phyloP scores from a whole-genome alignment of 2,797 vertebrate species.

The Coendou prehensilis region DNA sequence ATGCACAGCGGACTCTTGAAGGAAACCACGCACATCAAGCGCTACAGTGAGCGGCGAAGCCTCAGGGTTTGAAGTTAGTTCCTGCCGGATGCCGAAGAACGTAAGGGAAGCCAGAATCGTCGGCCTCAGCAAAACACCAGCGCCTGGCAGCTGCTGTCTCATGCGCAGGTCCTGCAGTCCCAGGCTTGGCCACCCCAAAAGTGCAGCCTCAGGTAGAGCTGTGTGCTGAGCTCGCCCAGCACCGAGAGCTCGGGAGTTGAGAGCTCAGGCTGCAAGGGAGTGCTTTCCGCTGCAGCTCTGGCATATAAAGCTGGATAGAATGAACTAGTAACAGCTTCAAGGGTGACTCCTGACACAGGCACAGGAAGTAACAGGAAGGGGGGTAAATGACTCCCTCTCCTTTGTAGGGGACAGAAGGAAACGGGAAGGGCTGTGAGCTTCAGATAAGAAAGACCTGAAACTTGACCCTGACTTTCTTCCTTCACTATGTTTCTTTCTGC shows the following conservation, averaged over 20 bases:
- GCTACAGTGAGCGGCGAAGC: neutral
- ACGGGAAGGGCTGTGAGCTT: neutral
- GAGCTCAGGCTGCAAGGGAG: neutral
- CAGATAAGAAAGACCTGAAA: neutral
- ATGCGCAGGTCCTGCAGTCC: neutral
- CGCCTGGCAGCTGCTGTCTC: accelerated
- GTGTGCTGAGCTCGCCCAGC: neutral
- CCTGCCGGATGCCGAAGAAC: neutral
- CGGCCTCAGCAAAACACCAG: neutral
- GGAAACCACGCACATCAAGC: neutral
- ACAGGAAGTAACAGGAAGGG: neutral
- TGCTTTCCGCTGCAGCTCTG: neutral
- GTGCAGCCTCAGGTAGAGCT: neutral
- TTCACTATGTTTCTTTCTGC: neutral
- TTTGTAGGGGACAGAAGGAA: neutral
- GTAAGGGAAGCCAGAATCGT: neutral
- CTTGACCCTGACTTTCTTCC: neutral
- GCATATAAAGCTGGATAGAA: neutral
- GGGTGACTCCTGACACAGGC: neutral
- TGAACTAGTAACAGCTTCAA: neutral
- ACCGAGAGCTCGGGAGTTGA: neutral
- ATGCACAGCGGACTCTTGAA: neutral
- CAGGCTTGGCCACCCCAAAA: neutral
- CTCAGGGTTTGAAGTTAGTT: neutral
- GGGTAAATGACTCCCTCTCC: neutral